These are phyloP conservation scores for Drosophila baimaii DNA, from an alignment of 1,140 invertebrate genomes.

Conservation along the genomic window DNA sequence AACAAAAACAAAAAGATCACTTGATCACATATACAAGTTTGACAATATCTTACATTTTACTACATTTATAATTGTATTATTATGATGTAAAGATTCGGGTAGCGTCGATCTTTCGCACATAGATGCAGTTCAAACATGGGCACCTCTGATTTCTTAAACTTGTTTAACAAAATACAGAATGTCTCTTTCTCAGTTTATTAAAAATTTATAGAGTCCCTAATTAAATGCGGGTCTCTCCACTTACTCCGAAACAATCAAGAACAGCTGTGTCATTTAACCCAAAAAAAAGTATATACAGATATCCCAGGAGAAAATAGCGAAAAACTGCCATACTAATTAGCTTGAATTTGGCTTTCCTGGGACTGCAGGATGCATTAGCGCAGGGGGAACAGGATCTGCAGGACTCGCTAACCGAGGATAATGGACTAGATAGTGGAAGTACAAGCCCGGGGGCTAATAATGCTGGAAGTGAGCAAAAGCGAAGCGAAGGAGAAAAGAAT, in stretches of 20 bases:
- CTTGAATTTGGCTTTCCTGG: slow-evolving; percentile 34
- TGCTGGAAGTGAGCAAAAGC: slow-evolving; percentile 46
- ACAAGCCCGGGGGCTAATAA: slow-evolving; percentile 9
- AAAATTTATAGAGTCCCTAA: slow-evolving; percentile 2
- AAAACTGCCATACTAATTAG: slow-evolving; percentile 53
- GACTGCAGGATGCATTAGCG: slow-evolving; percentile 45
- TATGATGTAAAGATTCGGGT: no score
- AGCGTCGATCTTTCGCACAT: no score
- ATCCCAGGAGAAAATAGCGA: slow-evolving; percentile 4
- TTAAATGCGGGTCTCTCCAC: neutral
- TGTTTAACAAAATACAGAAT: no score
- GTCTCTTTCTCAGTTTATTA: neutral
- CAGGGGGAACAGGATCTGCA: neutral
- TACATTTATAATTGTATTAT: no score
- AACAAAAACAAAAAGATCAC: no score
- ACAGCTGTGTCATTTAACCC: slow-evolving; percentile 53
- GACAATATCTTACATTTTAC: no score
- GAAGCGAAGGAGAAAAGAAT: slow-evolving; percentile 56
- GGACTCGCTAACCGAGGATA: slow-evolving; percentile 26
- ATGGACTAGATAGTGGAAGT: slow-evolving; percentile 12
- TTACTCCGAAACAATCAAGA: slow-evolving; percentile 16
- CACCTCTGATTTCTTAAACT: no score
- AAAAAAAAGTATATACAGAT: neutral
- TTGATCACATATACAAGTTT: no score
- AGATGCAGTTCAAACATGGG: no score